Evolutionary conservation across 2,888 invertebrate species (phyloP).

Genomic region (Lathronympha strigana): DNA sequence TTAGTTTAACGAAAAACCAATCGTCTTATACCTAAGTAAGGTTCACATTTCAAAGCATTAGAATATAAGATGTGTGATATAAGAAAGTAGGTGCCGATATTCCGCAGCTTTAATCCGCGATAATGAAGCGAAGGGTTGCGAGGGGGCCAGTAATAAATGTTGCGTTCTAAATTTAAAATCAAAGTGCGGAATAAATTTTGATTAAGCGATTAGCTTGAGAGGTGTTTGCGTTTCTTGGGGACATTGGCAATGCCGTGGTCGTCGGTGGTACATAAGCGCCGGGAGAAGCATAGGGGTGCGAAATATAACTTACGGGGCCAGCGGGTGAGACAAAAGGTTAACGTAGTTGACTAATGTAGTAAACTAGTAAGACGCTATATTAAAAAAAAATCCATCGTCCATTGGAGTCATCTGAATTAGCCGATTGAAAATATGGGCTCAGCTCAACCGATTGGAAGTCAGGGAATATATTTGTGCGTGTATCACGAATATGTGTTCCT

Average conservation of each 20-base stretch:
- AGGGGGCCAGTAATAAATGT: constrained; percentile 82
- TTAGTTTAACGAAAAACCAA: constrained; percentile 2
- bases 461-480: too few species aligned
- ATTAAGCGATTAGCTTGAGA: constrained; percentile 82
- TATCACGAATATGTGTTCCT: too few species aligned
- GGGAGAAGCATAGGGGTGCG: not conserved
- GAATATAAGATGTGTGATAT: constrained; percentile 18
- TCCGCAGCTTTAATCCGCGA: constrained; percentile 83
- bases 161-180: constrained; percentile 84
- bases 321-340: not conserved
- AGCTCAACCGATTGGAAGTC: too few species aligned
- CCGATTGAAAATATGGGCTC: too few species aligned
- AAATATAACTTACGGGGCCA: not conserved
- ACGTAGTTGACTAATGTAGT: not conserved
- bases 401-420: too few species aligned
- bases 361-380: too few species aligned
- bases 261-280: constrained; percentile 1
- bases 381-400: too few species aligned
- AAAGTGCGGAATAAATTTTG: constrained; percentile 85
- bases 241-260: constrained; percentile 45
- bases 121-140: constrained; percentile 83
- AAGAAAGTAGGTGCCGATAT: constrained; percentile 55
- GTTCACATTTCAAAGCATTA: constrained; percentile 11
- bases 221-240: constrained; percentile 76
- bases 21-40: constrained; percentile 7